Evolutionary conservation across 1,140 invertebrate genomes (phyloP), one percentile per base, ranked within the genome.

Genomic region (Camponotus vicinus): DNA sequence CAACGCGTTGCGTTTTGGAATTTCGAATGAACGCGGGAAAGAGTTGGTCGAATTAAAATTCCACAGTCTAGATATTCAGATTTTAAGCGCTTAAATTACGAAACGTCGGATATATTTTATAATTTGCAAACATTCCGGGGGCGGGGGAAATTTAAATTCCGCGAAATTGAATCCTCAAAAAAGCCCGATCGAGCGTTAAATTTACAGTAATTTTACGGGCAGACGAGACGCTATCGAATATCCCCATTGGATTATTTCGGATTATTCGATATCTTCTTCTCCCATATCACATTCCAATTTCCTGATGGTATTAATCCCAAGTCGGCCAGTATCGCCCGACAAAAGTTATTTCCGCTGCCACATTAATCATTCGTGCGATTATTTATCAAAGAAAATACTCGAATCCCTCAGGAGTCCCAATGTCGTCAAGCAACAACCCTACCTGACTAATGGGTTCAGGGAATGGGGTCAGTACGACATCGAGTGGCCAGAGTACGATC

Each of bases 401-500:
- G 27, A 83, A 83, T 73, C 63, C 79, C 57, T 5, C 92, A 98
- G 97, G 57, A 97, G 97, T 93, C 97, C 98, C 0, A 98, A 98
- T 89, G 96, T 85, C 96, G 32, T 97, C 96, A 66, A 96, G 95
- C 94, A 95, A 79, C 95, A 95, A 45, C 94, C 93, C 80, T 97
- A 96, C 94, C 93, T 96, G 55, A 96, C 95, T 11, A 94, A 96
- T 3, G 96, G 96, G 88, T 94, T 94, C 64, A 95, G 96, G 82
- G 96, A 97, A 70, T 97, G 96, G 96, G 95, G 94, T 79, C 96
- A 96, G 87, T 97, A 97, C 89, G 96, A 97, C 69, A 93, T 97
- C 9, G 96, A 97, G 61, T 98, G 98, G 98, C 97, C 97, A 0
- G 96, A 97, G 76, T 98, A 98, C 89, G 97, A 97, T 89, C 93